Percentiles rank a stretch among this genome's conserved stretches.
These are phyloP conservation scores for Invenusta paracnida DNA, from an alignment of 2,888 invertebrate genomes.

Conservation along the genomic window DNA sequence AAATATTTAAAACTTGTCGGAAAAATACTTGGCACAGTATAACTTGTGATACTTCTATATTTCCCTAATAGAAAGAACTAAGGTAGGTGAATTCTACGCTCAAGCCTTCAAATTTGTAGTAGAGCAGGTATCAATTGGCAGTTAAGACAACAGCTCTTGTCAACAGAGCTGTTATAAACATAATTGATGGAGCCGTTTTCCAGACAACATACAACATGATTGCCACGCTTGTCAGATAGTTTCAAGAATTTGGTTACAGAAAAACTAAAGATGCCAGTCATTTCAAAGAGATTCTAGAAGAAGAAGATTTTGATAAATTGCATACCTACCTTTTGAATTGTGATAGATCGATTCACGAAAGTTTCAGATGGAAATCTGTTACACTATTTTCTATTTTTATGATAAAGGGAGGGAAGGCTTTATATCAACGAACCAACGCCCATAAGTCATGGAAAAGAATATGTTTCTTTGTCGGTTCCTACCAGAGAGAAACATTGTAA, in stretches of 20 bases:
- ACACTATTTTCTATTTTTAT: conserved; percentile 11
- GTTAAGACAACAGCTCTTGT: background rate
- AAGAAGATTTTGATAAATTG: conserved; percentile 7
- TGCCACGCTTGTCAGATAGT: conserved; percentile 13
- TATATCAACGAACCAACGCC: background rate
- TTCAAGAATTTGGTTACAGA: background rate
- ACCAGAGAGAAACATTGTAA: background rate
- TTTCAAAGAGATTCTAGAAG: background rate
- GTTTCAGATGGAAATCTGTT: conserved; percentile 15
- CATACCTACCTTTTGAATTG: background rate
- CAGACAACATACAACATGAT: conserved; percentile 2
- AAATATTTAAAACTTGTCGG: background rate
- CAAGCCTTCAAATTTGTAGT: background rate
- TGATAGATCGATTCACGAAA: conserved; percentile 9
- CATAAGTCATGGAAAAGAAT: conserved; percentile 20
- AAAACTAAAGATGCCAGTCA: background rate
- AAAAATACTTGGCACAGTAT: background rate
- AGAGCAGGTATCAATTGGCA: background rate
- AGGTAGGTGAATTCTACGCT: background rate
- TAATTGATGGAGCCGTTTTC: conserved; percentile 1
- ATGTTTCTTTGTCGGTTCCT: conserved; percentile 3
- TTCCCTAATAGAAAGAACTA: background rate
- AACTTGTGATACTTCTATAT: background rate
- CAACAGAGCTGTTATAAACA: no score
- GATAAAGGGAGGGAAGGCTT: conserved; percentile 17